Conservation (phyloP, 1,140 invertebrate genomes). For the Hormaphis cornu region DNA sequence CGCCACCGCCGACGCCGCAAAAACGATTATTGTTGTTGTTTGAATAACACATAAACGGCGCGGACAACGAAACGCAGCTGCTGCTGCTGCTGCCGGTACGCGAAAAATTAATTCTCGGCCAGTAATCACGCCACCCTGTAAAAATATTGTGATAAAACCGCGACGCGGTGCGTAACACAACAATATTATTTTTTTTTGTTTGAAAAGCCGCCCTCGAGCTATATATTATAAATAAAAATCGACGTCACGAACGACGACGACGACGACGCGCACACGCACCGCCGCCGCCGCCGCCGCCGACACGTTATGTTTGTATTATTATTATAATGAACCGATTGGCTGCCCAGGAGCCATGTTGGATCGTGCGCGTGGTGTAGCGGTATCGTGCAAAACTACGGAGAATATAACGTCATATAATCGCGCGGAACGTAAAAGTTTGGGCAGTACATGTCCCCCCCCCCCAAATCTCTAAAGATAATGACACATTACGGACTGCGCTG, state of each 20-base stretch:
- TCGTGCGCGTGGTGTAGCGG: neutral
- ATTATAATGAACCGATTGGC: conserved; percentile 15
- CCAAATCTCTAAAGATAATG: too few relatives aligned
- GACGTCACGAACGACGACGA: neutral
- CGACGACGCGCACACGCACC: neutral
- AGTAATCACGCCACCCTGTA: conserved; percentile 1
- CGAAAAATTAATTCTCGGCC: conserved; percentile 19
- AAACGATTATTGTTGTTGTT: conserved; percentile 15
- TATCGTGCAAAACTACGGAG: neutral
- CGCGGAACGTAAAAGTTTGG: too few relatives aligned
- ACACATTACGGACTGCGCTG: too few relatives aligned
- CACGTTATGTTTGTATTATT: too few relatives aligned
- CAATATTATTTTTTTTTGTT: too few relatives aligned
- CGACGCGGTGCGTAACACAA: too few relatives aligned
- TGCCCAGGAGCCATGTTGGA: conserved; percentile 14
- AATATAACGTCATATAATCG: too few relatives aligned
- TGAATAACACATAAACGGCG: neutral
- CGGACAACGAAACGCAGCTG: conserved; percentile 12
- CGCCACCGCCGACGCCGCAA: neutral
- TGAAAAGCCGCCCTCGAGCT: too few relatives aligned
- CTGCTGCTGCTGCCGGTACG: neutral
- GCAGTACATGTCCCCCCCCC: too few relatives aligned
- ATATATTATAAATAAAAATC: too few relatives aligned
- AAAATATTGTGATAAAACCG: conserved; percentile 21
- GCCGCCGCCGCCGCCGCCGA: too few relatives aligned